Evolutionary conservation across 1,140 invertebrate genomes (phyloP), one percentile per base, ranked within the genome.

Genomic region (Camponotus vicinus): DNA sequence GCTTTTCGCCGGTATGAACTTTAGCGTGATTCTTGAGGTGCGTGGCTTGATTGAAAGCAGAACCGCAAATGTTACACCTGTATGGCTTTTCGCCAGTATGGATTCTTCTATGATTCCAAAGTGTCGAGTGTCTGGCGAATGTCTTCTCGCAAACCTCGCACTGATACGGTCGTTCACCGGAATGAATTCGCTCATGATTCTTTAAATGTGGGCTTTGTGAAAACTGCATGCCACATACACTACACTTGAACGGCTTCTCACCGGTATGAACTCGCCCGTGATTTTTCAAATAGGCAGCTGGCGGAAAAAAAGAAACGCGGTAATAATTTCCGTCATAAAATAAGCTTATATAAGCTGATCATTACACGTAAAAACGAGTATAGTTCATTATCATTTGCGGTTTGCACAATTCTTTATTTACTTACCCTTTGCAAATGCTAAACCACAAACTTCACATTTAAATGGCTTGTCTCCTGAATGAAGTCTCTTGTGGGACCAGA

Each of bases 11-110:
- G 1, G 97, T 97, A 94, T 97, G 97, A 67, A 97, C 97, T 93
- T 98, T 98, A 27, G 97, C 97, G 88, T 98, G 97, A 94, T 98
- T 98, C 93, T 98, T 98, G 37, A 98, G 95, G 95, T 98, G 97
- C n/a, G 97, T 98, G 1, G 97, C 97, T 95, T 98, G 98, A 93
- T 97, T 98, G 91, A 98, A 98, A 37, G 97, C 97, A 7, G 97
- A 98, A 2, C 97, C 97, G 91, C 97, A 98, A 49, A 97, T 97
- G 73, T 97, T 97, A 95, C 98, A 98, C 88, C 96, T 97, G 91
- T 98, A 98, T 11, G 98, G 98, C 94, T 98, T 98, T 95, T 98
- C 98, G 21, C 98, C 98, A 4, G 98, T 99, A 93, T 99, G 99
- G 86, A 99, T 99, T 80, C 98, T 96, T 63, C 98, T 96, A 93